Evolutionary conservation across 2,113 vertebrate genomes (phyloP).

Genomic region (Stigmatopora argus): DNA sequence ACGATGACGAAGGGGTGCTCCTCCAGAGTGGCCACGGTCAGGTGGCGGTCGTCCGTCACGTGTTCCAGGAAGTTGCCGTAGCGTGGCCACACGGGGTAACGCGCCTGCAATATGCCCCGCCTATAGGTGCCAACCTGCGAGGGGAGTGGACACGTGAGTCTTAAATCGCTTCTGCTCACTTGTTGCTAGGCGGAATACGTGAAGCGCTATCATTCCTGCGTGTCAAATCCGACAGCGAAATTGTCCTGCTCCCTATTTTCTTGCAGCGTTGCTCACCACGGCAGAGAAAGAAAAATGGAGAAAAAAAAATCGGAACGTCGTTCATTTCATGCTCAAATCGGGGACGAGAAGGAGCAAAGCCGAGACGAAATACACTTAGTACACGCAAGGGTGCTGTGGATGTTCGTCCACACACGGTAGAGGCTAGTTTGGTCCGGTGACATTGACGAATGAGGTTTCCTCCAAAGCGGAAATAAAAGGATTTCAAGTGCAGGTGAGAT

Average conservation of each 20-base stretch:
- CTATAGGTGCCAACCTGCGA: conserved; percentile 88
- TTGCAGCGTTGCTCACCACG: too few relatives aligned
- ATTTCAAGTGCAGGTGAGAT: conserved; percentile 66
- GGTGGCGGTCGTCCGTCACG: conserved; percentile 84
- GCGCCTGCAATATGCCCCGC: conserved; percentile 86
- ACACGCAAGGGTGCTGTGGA: neutral
- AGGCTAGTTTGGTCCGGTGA: conserved; percentile 31
- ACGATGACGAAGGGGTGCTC: conserved; percentile 97
- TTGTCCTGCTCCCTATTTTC: too few relatives aligned
- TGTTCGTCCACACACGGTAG: conserved; percentile 17
- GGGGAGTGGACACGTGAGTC: conserved; percentile 11
- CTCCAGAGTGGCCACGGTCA: conserved; percentile 93
- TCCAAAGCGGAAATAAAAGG: conserved; percentile 59
- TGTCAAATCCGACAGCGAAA: too few relatives aligned
- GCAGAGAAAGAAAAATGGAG: too few relatives aligned
- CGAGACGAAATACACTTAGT: neutral
- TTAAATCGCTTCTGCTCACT: neutral
- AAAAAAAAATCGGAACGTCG: too few relatives aligned
- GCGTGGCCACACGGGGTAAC: conserved; percentile 95
- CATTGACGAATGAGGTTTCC: conserved; percentile 59
- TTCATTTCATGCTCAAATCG: neutral
- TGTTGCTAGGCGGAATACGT: too few relatives aligned
- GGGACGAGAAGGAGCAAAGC: neutral
- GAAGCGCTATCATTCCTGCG: too few relatives aligned
- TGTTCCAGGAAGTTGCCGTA: conserved; percentile 87